Evolutionary conservation across 1,140 invertebrate genomes (phyloP).

Genomic region (Aphidius ervi): DNA sequence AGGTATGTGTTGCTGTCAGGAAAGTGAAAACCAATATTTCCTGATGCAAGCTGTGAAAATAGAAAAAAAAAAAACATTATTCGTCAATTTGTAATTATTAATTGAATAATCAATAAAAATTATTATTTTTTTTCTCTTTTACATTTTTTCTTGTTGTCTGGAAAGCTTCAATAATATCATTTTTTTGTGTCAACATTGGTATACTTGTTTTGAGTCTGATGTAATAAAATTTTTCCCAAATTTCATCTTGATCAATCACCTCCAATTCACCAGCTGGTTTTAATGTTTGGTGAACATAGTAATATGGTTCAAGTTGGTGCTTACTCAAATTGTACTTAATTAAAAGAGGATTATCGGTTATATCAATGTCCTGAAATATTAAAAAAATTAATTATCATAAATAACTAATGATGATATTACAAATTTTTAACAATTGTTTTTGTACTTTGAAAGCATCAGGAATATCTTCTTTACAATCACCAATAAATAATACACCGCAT

Average conservation of each 20-base stretch:
- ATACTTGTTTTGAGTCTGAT: constrained; percentile 53
- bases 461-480: constrained; percentile 55
- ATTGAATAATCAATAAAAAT: constrained; percentile 10
- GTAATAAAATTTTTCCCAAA: constrained; percentile 66
- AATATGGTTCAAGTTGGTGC: constrained; percentile 58
- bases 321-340: constrained; percentile 58
- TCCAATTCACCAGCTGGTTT: constrained; percentile 59
- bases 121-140: constrained; percentile 13
- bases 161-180: constrained; percentile 37
- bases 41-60: constrained; percentile 57
- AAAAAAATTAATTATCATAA: neutral
- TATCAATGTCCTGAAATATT: constrained; percentile 62
- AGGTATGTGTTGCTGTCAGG: constrained; percentile 58
- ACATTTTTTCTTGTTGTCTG: constrained; percentile 48
- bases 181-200: constrained; percentile 37
- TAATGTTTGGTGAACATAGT: constrained; percentile 68
- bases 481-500: constrained; percentile 66
- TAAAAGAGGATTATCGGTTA: constrained; percentile 71
- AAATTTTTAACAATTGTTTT: neutral
- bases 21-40: constrained; percentile 63
- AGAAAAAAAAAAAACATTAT: constrained; percentile 6
- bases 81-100: neutral
- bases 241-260: constrained; percentile 58
- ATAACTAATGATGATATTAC: too few species aligned
- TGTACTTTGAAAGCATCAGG: constrained; percentile 61